Evolutionary conservation across 2,888 invertebrate genomes (phyloP).

Genomic region (Eristalinus sepulchralis): DNA sequence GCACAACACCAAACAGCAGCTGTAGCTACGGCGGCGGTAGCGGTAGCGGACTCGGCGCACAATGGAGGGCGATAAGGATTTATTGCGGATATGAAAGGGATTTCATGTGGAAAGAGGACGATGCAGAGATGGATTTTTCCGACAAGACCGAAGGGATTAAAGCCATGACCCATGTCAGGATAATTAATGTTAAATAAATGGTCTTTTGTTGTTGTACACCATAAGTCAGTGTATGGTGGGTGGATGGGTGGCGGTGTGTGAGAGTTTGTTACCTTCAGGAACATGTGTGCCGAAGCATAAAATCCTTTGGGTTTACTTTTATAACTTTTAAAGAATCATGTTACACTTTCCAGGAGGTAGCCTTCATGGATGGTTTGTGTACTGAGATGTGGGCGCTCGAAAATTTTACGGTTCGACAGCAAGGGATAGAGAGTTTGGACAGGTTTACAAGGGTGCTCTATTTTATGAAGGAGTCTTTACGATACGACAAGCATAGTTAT

Average conservation of each 20-base stretch:
- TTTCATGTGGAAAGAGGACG: neutral
- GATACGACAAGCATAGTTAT: too few relatives aligned
- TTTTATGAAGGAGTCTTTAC: too few relatives aligned
- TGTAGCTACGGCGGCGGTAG: too few relatives aligned
- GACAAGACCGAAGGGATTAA: constrained; percentile 1
- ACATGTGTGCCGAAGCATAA: neutral
- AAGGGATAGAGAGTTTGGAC: too few relatives aligned
- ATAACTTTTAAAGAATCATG: neutral
- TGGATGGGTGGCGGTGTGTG: too few relatives aligned
- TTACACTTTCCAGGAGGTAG: neutral
- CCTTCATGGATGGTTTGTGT: neutral
- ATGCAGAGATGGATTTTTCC: neutral
- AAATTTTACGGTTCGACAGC: too few relatives aligned
- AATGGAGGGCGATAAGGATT: neutral
- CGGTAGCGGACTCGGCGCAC: neutral
- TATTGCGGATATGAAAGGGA: neutral
- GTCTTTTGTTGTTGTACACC: neutral
- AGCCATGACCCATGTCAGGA: neutral
- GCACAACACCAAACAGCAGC: neutral
- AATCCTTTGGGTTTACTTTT: neutral
- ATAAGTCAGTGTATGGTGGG: neutral
- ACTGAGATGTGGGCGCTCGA: neutral
- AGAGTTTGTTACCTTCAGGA: neutral
- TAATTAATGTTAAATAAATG: neutral
- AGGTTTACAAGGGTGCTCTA: too few relatives aligned